These are phyloP conservation scores for Ispidina lecontei DNA, from an alignment of 2,797 vertebrate genomes.

Conservation along the genomic window DNA sequence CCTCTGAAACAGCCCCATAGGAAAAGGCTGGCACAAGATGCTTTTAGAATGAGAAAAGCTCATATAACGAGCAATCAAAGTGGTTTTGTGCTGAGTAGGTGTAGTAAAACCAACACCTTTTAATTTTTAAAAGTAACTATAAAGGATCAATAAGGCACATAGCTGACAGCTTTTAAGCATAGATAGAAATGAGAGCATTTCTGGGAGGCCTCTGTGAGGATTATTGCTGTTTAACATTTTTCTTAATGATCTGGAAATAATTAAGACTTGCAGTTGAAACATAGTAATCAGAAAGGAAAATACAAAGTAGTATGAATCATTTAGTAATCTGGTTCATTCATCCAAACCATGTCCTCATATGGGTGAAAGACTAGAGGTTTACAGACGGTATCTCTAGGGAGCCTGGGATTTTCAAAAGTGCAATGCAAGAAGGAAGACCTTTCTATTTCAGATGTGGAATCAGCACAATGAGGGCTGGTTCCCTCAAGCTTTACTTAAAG, in stretches of 20 bases:
- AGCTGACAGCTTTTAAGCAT: neutral
- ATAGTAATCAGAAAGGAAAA: neutral
- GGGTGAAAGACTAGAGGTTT: neutral
- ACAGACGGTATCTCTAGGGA: neutral
- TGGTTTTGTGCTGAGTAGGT: neutral
- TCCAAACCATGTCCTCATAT: neutral
- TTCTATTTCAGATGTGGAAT: neutral
- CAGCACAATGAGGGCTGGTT: neutral
- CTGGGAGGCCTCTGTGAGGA: neutral
- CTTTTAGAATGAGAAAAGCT: neutral
- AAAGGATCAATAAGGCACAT: neutral
- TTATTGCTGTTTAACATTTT: neutral
- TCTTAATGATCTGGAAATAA: neutral
- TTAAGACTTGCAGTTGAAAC: neutral
- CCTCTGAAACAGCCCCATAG: neutral
- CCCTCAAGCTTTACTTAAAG: neutral
- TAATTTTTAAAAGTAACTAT: neutral
- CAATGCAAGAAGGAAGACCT: neutral
- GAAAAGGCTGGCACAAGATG: neutral
- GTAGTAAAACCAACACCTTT: neutral
- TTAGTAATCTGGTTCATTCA: neutral
- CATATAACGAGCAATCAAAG: neutral
- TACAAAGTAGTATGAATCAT: neutral
- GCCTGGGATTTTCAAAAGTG: neutral
- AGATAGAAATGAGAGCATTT: neutral